Percentiles rank a stretch among this genome's conserved stretches.
phyloP scores from a whole-genome alignment of 2,113 vertebrate species.

The Tonatia bakeri region DNA sequence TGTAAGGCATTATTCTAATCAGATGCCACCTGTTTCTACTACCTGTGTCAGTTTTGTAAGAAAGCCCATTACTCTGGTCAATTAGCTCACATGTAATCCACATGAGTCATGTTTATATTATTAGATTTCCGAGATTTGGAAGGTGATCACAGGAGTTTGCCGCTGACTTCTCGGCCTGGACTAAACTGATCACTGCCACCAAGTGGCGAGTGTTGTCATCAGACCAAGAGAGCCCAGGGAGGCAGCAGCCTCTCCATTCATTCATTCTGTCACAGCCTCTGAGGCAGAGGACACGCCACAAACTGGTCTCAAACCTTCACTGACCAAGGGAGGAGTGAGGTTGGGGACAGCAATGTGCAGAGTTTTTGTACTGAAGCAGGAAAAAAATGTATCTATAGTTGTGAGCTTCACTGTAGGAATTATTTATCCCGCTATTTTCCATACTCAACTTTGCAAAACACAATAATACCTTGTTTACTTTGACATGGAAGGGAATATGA shows the following conservation, averaged over 20 bases:
- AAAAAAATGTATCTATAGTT: background rate
- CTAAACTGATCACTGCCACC: conserved; percentile 50
- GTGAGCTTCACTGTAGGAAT: background rate
- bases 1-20: background rate
- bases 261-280: background rate
- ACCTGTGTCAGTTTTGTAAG: background rate
- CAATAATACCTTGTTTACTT: background rate
- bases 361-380: background rate
- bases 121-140: background rate
- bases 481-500: background rate
- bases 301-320: background rate
- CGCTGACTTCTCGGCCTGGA: background rate
- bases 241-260: background rate
- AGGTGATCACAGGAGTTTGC: background rate
- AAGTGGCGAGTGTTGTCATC: conserved; percentile 1
- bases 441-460: background rate
- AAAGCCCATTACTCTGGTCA: background rate
- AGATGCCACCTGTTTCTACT: background rate
- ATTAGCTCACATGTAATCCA: background rate
- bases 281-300: background rate
- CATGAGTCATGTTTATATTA: background rate
- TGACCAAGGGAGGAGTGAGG: background rate
- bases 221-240: fast-evolving
- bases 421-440: background rate
- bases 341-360: background rate